These are phyloP conservation scores for Palythoa caribaeorum DNA, from an alignment of 92 coral and sea anemone genomes.

Conservation along the genomic window DNA sequence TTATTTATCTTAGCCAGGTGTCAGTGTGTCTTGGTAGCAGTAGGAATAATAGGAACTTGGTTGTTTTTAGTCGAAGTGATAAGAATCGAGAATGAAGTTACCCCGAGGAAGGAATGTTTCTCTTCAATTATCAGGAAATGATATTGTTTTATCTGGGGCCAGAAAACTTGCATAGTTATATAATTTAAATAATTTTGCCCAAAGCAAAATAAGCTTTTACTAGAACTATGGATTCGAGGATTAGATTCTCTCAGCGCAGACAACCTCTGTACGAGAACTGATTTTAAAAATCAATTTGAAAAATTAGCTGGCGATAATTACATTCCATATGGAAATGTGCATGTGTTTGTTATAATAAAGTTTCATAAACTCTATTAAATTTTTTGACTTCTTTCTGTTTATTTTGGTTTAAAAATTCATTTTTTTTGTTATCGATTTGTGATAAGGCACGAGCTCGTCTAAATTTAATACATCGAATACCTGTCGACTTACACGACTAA, in stretches of 20 bases:
- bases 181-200: neutral
- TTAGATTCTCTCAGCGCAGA: neutral
- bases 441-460: neutral
- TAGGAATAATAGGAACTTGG: neutral
- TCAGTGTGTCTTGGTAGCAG: neutral
- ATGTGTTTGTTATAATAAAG: neutral
- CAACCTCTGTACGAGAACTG: neutral
- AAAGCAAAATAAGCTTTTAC: neutral
- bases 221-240: neutral
- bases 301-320: neutral
- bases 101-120: neutral
- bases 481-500: neutral
- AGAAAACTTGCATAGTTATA: neutral
- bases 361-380: too few species aligned
- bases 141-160: conserved; percentile 12
- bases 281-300: neutral
- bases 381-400: neutral
- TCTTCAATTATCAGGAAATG: conserved; percentile 6
- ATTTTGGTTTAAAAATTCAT: neutral
- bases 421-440: neutral
- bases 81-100: neutral
- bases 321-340: neutral
- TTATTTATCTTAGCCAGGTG: neutral
- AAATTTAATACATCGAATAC: neutral
- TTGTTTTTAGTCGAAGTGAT: neutral